Base-by-base conservation (phyloP, 2,797 vertebrate genomes). In the Gallinago stenura region DNA sequence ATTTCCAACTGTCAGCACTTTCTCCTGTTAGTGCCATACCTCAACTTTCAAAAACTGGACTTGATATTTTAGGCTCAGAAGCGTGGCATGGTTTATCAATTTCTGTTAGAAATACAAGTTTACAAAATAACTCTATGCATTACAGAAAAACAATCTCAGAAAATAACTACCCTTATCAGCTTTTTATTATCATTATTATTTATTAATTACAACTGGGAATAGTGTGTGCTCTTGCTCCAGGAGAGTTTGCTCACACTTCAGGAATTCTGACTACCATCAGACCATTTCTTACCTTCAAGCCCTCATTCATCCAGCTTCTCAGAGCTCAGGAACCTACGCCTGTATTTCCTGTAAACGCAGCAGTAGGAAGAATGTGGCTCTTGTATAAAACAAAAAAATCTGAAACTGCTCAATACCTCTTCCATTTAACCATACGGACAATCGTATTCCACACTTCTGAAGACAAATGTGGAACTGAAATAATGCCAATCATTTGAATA, bases 21-120 rank as follows among this genome's bases (percentile, higher is more conserved):
- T 66, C 83, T 69, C 25, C 41, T 57, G 7, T 39, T 21, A 31
- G 43, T 15, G 15, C 4, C 0, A 0, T 4, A 33, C 3, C 9
- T 4, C 60, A 70, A 46, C n/a, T 85, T 83, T 60, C 48, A 73
- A 85, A 62, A 9, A 30, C 17, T 3, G 10, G 7, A 58, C 30
- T 30, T 62, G 4, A 10, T 25, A 48, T 39, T 69, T 30, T 7
- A 15, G 79, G 48, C 45, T 71, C 71, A 70, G 25, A 33, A 64
- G 9, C 14, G 5, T 2, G 17, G 13, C 15, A 50, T 0, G 24
- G 21, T 60, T 92, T 51, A 87, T 19, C 9, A 54, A 68, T 22
- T 57, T 46, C 51, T 25, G 8, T 60, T 60, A 68, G 73, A 84
- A 89, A 73, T 0, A 41, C 2, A 85, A 4, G 8, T 26, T 87